Evolutionary conservation across 2,888 invertebrate genomes (phyloP), one percentile per base, ranked within the genome.

Genomic region (Drosophila pegasa): DNA sequence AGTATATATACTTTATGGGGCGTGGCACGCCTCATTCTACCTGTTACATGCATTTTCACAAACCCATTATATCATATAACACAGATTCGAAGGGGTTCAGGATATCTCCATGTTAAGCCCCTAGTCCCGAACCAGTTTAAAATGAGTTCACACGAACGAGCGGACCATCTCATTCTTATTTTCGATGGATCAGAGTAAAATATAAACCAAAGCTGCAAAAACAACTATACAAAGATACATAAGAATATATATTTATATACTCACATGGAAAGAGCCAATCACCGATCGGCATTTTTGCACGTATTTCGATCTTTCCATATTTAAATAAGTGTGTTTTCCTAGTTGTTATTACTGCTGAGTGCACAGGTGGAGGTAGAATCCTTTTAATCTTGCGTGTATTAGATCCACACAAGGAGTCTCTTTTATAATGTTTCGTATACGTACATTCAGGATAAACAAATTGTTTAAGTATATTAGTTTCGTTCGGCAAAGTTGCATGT

Each of bases 241-340:
- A 25, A 12, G 12, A 35, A 16, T n/a, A 31, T 12, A 16, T 8
- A 14, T 12, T 37, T 27, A 9, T 25, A 12, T 38, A 73, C 64
- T 66, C 25, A 78, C 79, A 71, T 25, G 78, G 68, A 27, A 48
- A 62, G 1, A 78, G 22, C 55, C 60, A 79, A 31, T 71, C 64
- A 3, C 76, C 79, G 7, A 52, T 33, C 0, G 79, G 58, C 45
- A 78, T 31, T 18, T 63, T 62, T 0, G 69, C 73, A n/a, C 64
- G 54, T n/a, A 78, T 54, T 18, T 71, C 73, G 16, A 69, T 45
- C 7, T 66, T 66, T 10, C 71, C 73, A 58, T 78, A 71, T 22
- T 60, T 61, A 9, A 79, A 69, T 6, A 61, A 40, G 0, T 5
- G 5, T 45, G 27, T 3, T 9, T n/a, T 4, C 3, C 0, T 20